Evolutionary conservation across 2,113 vertebrate genomes (phyloP), one percentile per base, ranked within the genome.

Genomic region (Plecturocebus donacophilus): DNA sequence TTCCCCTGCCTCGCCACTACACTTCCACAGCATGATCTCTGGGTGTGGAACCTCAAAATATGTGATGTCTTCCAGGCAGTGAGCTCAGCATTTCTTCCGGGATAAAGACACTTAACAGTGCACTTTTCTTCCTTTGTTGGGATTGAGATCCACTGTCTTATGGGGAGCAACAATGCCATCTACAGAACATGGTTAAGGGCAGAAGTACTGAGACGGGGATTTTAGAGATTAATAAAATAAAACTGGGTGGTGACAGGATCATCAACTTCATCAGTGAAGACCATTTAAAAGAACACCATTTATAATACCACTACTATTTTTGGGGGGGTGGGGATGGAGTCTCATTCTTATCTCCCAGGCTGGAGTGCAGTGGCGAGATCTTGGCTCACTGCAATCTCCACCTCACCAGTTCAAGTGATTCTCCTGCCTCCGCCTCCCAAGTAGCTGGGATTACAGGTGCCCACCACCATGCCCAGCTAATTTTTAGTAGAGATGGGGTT

Each of bases 231-330:
- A 75, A 61, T 19, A 87, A 54, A 73, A 40, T 45, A 77, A 95
- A 66, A 79, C 85, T 61, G 40, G 52, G n/a, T 93, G 11, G 27
- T 64, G 58, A 79, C 32, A 88, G 17, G 32, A 20, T 49, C 14
- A 83, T 49, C 70, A 42, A 25, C 25, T 94, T 92, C 40, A 94
- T 10, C 16, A 84, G 42, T 23, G 70, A 66, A 86, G 56, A 30
- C 47, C 38, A 92, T 30, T 89, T 80, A 94, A 79, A 91, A 94
- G 66, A 96, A 80, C 42, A 80, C 21, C 21, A 73, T 96, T 84
- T 40, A 42, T 77, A 87, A 71, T 42, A 75, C 45, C 61, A 45
- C 13, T 87, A 8, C 83, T 42, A 73, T 49, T 70, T 49, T 49
- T 49, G 2, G 49, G 2, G 49, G 49, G 13, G 49, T 45, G 49